phyloP scores from a whole-genome alignment of 2,888 invertebrate species.

The Mylabris sibirica region DNA sequence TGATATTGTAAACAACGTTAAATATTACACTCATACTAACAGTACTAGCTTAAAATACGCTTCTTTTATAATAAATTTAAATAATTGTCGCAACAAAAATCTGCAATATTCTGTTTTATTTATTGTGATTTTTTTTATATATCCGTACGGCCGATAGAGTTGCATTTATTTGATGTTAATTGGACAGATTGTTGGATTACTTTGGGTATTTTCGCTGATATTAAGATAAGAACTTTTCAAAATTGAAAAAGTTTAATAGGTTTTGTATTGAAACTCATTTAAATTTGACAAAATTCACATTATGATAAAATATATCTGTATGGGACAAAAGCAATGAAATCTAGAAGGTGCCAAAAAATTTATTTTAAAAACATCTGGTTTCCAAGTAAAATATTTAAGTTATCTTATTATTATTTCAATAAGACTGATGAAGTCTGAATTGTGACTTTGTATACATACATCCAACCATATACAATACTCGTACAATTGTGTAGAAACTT shows the following conservation, averaged over 20 bases:
- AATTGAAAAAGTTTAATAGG: too few relatives aligned
- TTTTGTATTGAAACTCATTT: neutral
- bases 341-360: neutral
- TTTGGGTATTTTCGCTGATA: neutral
- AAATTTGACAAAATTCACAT: neutral
- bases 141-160: too few relatives aligned
- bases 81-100: too few relatives aligned
- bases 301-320: neutral
- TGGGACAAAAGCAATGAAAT: too few relatives aligned
- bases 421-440: constrained; percentile 19
- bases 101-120: too few relatives aligned
- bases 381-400: neutral
- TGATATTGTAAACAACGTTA: constrained; percentile 39
- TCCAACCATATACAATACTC: neutral
- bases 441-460: neutral
- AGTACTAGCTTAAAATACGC: neutral
- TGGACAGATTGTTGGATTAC: too few relatives aligned
- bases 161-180: too few relatives aligned
- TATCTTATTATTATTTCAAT: constrained; percentile 22
- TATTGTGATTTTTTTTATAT: too few relatives aligned
- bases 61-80: too few relatives aligned
- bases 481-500: constrained; percentile 11
- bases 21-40: constrained; percentile 25
- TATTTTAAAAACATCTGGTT: neutral
- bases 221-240: too few relatives aligned